Evolutionary conservation across 2,113 vertebrate species (phyloP).

Genomic region (Elephas maximus): DNA sequence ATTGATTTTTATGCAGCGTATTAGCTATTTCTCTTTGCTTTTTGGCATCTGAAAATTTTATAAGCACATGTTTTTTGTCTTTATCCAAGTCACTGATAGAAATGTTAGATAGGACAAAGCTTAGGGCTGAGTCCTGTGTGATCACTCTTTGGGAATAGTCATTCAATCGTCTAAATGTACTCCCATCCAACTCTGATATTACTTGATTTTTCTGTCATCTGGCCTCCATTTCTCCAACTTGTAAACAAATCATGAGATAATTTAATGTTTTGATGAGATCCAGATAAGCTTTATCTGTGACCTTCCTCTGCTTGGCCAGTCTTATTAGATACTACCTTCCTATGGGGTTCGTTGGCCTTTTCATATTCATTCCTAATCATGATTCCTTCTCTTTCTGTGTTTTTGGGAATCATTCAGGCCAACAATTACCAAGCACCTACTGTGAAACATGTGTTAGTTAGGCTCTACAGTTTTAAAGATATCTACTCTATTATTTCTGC

Average conservation of each 20-base stretch:
- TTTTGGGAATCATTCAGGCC: neutral
- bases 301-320: neutral
- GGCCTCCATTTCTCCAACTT: neutral
- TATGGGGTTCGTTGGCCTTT: neutral
- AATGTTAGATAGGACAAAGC: neutral
- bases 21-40: slow-evolving; percentile 26
- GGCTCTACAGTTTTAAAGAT: neutral
- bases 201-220: slow-evolving; percentile 47
- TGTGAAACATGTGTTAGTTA: neutral
- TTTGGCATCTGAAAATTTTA: slow-evolving; percentile 59
- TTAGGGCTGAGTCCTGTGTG: neutral
- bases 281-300: neutral
- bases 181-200: neutral
- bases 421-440: neutral
- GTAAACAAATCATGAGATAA: neutral
- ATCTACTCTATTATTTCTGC: neutral
- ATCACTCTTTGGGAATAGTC: neutral
- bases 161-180: neutral
- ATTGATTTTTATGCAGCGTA: slow-evolving; percentile 39
- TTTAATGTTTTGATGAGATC: neutral
- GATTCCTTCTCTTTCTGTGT: neutral
- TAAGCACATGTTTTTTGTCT: slow-evolving; percentile 40
- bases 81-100: slow-evolving; percentile 25
- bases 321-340: neutral
- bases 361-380: neutral